phyloP scores from a whole-genome alignment of 2,888 invertebrate species.

The Ceriagrion tenellum region DNA sequence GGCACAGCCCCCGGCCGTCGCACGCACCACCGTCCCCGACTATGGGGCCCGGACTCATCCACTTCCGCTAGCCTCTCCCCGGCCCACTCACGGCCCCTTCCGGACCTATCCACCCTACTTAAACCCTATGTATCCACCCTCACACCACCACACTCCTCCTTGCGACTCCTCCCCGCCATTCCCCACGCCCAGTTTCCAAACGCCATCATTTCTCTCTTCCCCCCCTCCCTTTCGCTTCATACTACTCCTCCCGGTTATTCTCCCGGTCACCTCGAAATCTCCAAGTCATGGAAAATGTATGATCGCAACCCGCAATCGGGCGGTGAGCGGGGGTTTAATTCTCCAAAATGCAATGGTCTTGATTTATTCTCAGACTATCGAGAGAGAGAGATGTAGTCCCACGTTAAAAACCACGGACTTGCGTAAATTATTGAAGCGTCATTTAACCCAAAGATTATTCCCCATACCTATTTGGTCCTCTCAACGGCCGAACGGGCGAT shows the following conservation, averaged over 20 bases:
- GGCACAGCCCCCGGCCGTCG: background rate
- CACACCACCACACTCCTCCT: background rate
- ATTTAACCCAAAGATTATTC: slow-evolving; percentile 17
- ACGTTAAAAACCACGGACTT: background rate
- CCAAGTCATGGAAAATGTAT: slow-evolving; percentile 7
- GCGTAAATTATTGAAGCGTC: slow-evolving; percentile 9
- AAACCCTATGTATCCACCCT: background rate
- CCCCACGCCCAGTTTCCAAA: background rate
- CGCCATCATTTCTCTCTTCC: background rate
- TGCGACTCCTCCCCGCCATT: background rate
- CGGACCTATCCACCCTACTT: slow-evolving; percentile 34
- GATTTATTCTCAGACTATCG: background rate
- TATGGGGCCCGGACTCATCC: slow-evolving; percentile 2
- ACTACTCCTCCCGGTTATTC: background rate
- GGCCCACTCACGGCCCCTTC: slow-evolving; percentile 49
- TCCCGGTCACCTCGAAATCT: slow-evolving; percentile 7
- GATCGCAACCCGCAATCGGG: background rate
- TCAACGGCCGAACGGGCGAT: slow-evolving; percentile 14
- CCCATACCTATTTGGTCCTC: background rate
- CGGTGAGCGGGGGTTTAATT: background rate
- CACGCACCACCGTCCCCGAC: background rate
- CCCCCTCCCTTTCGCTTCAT: background rate
- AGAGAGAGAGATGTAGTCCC: background rate
- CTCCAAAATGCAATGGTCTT: background rate
- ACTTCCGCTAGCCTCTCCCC: slow-evolving; percentile 43